Base-by-base conservation (phyloP, 1,140 invertebrate species). In the Macrosteles quadrilineatus region DNA sequence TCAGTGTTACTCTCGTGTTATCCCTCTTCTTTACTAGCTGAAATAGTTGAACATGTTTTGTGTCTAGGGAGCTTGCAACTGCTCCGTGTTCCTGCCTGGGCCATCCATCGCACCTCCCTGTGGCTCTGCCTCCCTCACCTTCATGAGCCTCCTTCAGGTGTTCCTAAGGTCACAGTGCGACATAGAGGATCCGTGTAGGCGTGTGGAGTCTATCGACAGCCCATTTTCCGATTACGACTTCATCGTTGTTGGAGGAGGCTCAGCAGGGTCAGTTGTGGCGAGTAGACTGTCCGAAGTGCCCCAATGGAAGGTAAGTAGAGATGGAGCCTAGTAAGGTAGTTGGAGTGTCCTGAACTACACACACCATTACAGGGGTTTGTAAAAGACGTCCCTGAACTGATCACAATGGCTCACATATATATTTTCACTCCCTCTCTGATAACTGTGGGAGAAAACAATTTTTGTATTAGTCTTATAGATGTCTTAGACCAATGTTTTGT, bases 231-330 rank as follows among this genome's bases (percentile, higher is more conserved):
- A 93, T 73, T 96, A 95, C 76, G 94, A 96, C 76, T 95, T 95
- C 74, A 84, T 96, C 0, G 85, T 94, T 29, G 85, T 98, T 14
- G 97, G 97, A 1, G 95, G 92, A 1, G 97, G 97, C 1, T 95
- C 94, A 0, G 93, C 95, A 0, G 95, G 97, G 0, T 93, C 94
- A 0, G 96, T 98, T 1, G 85, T 98, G 0, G 95, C 96, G 0
- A 96, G 88, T 76, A 86, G 97, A 14, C 81, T 98, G 25, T 91
- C 92, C 0, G 96, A 98, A 78, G 72, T 77, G 17, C 80, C 86
- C 23, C 21, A 59, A 4, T 59, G 55, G 55, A 36, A 36, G 32
- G 32, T 36, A 36, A 6, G 32, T 36, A n/a, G n/a, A n/a, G n/a
- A n/a, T n/a, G n/a, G n/a, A n/a, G n/a, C n/a, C n/a, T n/a, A n/a